These are phyloP conservation scores for Aythya baeri DNA, from an alignment of 2,113 vertebrate genomes.

Conservation along the genomic window DNA sequence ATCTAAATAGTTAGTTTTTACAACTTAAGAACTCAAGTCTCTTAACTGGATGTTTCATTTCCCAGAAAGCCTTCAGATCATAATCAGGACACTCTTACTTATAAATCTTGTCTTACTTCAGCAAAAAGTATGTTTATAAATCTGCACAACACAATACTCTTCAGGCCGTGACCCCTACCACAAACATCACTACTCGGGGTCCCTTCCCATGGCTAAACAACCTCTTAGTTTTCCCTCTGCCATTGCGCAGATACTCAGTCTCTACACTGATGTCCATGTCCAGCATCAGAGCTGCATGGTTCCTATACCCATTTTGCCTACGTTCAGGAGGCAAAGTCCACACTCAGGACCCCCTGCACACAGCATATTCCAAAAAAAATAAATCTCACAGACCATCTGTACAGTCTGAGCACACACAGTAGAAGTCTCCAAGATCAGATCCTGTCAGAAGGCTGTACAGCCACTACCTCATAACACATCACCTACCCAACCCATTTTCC, in stretches of 20 bases:
- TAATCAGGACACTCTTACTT: background rate
- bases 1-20: background rate
- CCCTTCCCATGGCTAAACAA: fast-evolving
- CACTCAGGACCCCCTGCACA: fast-evolving
- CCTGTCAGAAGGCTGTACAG: background rate
- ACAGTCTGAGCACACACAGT: background rate
- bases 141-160: background rate
- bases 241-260: background rate
- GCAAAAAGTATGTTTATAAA: background rate
- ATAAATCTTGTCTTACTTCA: background rate
- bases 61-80: background rate
- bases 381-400: background rate
- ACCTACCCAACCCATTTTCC: background rate
- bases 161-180: background rate
- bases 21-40: background rate
- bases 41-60: background rate
- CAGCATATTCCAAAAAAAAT: background rate
- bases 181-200: background rate
- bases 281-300: background rate
- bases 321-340: too few relatives aligned
- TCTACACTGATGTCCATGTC: fast-evolving
- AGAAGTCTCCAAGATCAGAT: background rate
- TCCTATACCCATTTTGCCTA: background rate
- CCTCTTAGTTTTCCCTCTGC: background rate
- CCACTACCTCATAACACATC: background rate